Evolutionary conservation across 2,113 vertebrate species (phyloP), one percentile per base, ranked within the genome.

Genomic region (Nannobrachium achirus): DNA sequence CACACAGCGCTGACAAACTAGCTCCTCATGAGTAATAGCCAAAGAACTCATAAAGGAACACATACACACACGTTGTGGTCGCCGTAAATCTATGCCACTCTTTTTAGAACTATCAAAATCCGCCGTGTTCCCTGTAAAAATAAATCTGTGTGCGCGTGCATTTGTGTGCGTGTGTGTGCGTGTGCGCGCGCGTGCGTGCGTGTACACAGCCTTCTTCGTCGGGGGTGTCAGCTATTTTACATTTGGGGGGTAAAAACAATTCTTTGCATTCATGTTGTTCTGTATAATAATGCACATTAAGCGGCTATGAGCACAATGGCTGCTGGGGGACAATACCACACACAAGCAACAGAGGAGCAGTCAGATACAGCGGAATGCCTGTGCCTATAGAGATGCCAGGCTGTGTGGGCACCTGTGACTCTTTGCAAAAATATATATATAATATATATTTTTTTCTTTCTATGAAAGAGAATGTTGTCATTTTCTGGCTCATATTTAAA

Each of bases 1-100:
- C 84, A 90, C 89, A 88, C 88, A 91, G 88, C 89, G 90, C 87
- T 90, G 87, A 90, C 88, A 91, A 88, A 89, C 84, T 78, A 82
- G 82, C 81, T 90, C 83, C 82, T 88, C 84, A 84, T 89, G 87
- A 90, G 87, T 89, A 87, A 91, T 90, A 83, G 87, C 89, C 86
- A 86, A 91, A 88, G 86, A 88, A 89, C 86, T 89, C 86, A 89
- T 88, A 88, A 89, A 89, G 83, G 78, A 85, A 84, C 87, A 88
- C 85, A 86, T 85, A 88, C 86, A 89, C 82, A 85, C 85, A 89
- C 88, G 85, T 87, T 86, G 80, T 77, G 78, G 75, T 51, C 50
- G 83, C 77, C 63, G 78, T 88, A 84, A 81, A 90, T 86, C 78
- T 84, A 72, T 78, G 80, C 79, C 86, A 83, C 73, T 86, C 86